These are phyloP conservation scores for Drosophila miranda DNA, from an alignment of 1,140 invertebrate genomes.

Conservation along the genomic window DNA sequence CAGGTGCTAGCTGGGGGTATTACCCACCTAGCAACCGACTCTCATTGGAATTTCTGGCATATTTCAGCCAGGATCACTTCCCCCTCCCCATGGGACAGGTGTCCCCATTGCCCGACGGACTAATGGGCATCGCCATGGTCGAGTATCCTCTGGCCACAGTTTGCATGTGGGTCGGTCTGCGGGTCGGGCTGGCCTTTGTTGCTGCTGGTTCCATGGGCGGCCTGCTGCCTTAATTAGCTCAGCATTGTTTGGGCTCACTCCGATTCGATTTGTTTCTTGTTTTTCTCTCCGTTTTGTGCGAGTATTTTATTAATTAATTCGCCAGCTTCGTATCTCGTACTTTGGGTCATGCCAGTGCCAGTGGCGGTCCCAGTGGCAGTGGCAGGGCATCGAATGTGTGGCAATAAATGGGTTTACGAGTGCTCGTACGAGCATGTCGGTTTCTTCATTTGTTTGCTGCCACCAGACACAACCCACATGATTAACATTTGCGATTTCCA, in stretches of 20 bases:
- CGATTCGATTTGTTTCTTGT: slow-evolving; percentile 47
- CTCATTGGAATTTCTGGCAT: too few relatives aligned
- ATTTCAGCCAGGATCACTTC: too few relatives aligned
- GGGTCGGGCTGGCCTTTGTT: slow-evolving; percentile 32
- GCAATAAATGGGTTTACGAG: slow-evolving; percentile 31
- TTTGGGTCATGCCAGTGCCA: slow-evolving; percentile 42
- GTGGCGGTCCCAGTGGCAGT: too few relatives aligned
- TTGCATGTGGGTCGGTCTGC: slow-evolving; percentile 43
- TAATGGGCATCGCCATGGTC: not conserved
- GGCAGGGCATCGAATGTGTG: slow-evolving; percentile 23
- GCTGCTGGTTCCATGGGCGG: slow-evolving; percentile 26
- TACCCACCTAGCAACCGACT: too few relatives aligned
- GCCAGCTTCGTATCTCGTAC: slow-evolving; percentile 46
- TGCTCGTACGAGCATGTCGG: slow-evolving; percentile 1
- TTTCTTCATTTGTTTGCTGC: slow-evolving; percentile 15
- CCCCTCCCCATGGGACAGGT: too few relatives aligned
- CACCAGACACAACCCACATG: slow-evolving; percentile 55
- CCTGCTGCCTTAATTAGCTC: slow-evolving; percentile 59
- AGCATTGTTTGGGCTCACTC: slow-evolving; percentile 56
- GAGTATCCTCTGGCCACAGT: slow-evolving; percentile 8
- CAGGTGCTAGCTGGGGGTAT: too few relatives aligned
- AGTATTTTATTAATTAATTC: slow-evolving; percentile 62
- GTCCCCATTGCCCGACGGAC: too few relatives aligned
- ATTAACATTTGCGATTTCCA: slow-evolving; percentile 58
- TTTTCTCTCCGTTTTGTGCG: slow-evolving; percentile 33